phyloP scores from a whole-genome alignment of 2,888 invertebrate genomes.

The Cremastobaeus sp. region DNA sequence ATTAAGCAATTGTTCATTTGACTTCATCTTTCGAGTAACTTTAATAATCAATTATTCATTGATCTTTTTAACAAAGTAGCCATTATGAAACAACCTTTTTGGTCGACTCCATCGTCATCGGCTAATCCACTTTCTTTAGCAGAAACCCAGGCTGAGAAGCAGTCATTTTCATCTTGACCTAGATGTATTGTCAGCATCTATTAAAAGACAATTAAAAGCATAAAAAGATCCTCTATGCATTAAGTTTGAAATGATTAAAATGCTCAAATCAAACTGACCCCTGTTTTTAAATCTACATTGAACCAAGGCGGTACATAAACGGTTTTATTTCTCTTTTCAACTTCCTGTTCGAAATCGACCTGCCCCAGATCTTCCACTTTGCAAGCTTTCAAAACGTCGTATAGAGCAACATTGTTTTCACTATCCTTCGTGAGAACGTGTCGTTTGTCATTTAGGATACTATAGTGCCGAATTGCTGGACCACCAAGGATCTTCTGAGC shows the following conservation, averaged over 20 bases:
- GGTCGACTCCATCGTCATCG: slow-evolving; percentile 85
- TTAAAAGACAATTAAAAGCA: slow-evolving; percentile 5
- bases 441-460: slow-evolving; percentile 96
- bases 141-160: slow-evolving; percentile 99
- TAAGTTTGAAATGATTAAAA: neutral
- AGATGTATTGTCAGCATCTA: slow-evolving; percentile 98
- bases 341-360: slow-evolving; percentile 94
- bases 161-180: slow-evolving; percentile 98
- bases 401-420: slow-evolving; percentile 91
- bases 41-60: too few relatives aligned
- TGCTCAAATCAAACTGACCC: slow-evolving; percentile 81
- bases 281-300: slow-evolving; percentile 98
- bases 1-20: too few relatives aligned
- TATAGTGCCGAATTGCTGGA: slow-evolving; percentile 94
- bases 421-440: slow-evolving; percentile 98
- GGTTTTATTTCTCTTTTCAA: slow-evolving; percentile 93
- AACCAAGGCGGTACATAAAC: slow-evolving; percentile 99
- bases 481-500: slow-evolving; percentile 87
- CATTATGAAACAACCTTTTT: too few relatives aligned
- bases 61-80: too few relatives aligned
- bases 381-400: slow-evolving; percentile 92
- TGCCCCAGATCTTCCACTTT: slow-evolving; percentile 95
- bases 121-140: slow-evolving; percentile 95
- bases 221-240: slow-evolving; percentile 6
- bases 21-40: too few relatives aligned